Base-by-base conservation (phyloP, 2,888 invertebrate species). In the Neocrepidodera transversa region DNA sequence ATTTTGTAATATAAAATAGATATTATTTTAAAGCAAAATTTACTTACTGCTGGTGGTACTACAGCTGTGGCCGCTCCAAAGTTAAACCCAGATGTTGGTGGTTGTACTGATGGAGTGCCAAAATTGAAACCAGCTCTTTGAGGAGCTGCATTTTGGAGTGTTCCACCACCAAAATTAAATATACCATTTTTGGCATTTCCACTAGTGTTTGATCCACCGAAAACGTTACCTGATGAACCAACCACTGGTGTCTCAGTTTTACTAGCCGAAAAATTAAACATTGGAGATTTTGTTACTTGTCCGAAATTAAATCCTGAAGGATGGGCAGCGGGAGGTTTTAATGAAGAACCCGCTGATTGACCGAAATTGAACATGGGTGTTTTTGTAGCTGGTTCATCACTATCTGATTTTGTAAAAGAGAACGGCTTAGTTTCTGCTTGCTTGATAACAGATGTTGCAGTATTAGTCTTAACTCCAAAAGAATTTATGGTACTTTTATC, bases 231-330 rank as follows among this genome's bases (percentile, higher is more conserved):
- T 8, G 51, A 13, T 0, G 61, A 23, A 20, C n/a, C 13, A 14
- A 16, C 16, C 11, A n/a, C 7, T 11, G 38, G 32, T 2, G 43
- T 54, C 7, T 60, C 45, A 11, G 57, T 48, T 20, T 55, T 55
- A n/a, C 56, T 59, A 7, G 23, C 49, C 5, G 55, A 32, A 16
- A 62, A 58, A 47, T 57, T 61, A 51, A 63, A 62, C n/a, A 45
- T 26, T 14, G 58, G 58, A 11, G 61, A 2, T 17, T 28, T 66
- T 10, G 66, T 55, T 47, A 66, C 48, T 14, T 61, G 63, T 4
- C 78, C 79, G 62, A 81, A 81, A 35, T 68, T 73, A 49, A 81
- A 80, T 8, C 59, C 72, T 58, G 58, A 10, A 10, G 6, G 10
- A 16, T 48, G 32, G 3, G 61, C 30, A 14, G 51, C 4, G 26